phyloP scores from a whole-genome alignment of 2,797 vertebrate species.

The Enteromius paludinosus region DNA sequence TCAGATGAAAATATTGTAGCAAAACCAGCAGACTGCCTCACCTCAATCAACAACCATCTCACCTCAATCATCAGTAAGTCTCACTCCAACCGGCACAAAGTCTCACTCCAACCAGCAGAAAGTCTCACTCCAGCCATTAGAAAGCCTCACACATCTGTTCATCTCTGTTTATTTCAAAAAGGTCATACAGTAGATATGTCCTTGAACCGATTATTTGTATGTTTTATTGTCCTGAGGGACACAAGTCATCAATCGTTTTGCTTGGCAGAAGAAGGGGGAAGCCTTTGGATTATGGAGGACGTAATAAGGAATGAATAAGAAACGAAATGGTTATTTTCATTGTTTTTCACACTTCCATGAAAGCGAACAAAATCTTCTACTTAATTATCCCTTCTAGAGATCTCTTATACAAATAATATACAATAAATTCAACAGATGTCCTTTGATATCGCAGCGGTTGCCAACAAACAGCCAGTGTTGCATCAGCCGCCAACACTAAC shows the following conservation, averaged over 20 bases:
- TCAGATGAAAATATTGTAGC: background rate
- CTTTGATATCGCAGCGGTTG: conserved; percentile 15
- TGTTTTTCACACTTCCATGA: conserved; percentile 1
- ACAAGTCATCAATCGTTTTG: background rate
- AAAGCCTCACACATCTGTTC: conserved; percentile 17
- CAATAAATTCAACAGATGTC: conserved; percentile 16
- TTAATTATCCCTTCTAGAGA: conserved; percentile 25
- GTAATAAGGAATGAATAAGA: background rate
- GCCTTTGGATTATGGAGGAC: background rate
- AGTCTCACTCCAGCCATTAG: conserved; percentile 7
- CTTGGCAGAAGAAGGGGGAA: background rate
- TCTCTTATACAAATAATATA: conserved; percentile 22
- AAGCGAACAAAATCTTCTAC: background rate
- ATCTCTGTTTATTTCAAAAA: conserved; percentile 5
- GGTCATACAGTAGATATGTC: conserved; percentile 15
- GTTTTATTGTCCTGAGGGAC: background rate
- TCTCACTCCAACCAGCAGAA: conserved; percentile 20
- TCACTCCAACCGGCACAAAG: conserved; percentile 10
- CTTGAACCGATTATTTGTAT: background rate
- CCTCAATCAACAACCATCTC: conserved; percentile 21
- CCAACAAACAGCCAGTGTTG: conserved; percentile 37
- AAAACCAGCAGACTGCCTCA: conserved; percentile 21
- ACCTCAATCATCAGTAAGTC: conserved; percentile 21
- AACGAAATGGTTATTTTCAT: background rate
- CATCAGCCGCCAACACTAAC: conserved; percentile 26